A percentile compares a stretch with the other conserved stretches of the same genome.
phyloP scores from a whole-genome alignment of 2,113 vertebrate genomes.

The Rhabdomys dilectus region DNA sequence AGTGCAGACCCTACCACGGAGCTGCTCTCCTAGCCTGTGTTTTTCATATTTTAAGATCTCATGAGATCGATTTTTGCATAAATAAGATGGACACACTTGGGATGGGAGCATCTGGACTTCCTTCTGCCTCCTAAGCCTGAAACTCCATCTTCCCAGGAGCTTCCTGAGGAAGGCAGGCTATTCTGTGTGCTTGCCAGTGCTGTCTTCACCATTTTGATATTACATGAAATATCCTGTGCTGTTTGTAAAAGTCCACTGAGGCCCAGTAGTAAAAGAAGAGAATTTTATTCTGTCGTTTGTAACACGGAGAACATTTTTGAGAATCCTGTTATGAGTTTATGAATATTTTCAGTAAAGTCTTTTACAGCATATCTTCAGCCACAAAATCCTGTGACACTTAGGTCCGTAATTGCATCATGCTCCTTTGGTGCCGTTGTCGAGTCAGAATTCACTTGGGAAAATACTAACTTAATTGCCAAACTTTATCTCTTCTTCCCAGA shows the following conservation, averaged over 20 bases:
- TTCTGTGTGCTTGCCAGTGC: constrained; percentile 20
- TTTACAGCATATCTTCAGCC: constrained; percentile 1
- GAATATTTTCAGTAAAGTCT: constrained; percentile 45
- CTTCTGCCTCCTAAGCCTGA: neutral
- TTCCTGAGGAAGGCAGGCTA: neutral
- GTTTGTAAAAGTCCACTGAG: neutral
- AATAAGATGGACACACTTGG: constrained; percentile 22
- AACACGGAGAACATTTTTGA: constrained; percentile 37
- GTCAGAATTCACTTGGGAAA: constrained; percentile 75
- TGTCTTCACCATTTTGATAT: constrained; percentile 21
- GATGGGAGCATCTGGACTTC: constrained; percentile 23
- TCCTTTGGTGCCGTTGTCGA: constrained; percentile 56
- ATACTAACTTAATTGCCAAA: constrained; percentile 76
- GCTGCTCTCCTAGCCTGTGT: neutral
- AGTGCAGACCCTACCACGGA: neutral
- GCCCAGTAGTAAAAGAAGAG: constrained; percentile 49
- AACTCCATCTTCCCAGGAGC: neutral
- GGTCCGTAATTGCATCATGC: constrained; percentile 73
- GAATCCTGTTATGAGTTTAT: constrained; percentile 48
- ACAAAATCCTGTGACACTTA: constrained; percentile 46
- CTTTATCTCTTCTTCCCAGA: constrained; percentile 71
- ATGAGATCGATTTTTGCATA: constrained; percentile 32
- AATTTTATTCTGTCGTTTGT: constrained; percentile 49
- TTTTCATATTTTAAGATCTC: constrained; percentile 57
- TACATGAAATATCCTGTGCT: constrained; percentile 21